Evolutionary conservation across 2,113 vertebrate species (phyloP).

Genomic region (Pseudorasbora parva): DNA sequence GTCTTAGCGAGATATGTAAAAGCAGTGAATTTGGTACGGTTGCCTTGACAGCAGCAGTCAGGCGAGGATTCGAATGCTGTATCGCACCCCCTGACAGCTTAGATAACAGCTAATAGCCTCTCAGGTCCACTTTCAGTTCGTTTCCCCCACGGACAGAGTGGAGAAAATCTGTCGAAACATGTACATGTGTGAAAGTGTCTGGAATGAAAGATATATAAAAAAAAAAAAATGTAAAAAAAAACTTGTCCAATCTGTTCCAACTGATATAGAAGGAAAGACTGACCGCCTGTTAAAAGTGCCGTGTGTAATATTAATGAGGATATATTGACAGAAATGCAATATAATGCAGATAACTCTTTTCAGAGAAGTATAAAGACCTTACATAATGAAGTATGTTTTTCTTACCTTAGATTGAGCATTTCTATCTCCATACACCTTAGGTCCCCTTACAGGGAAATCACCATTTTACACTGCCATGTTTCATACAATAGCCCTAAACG

Average conservation of each 20-base stretch:
- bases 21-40: neutral
- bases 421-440: too few relatives aligned
- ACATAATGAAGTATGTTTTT: too few relatives aligned
- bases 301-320: too few relatives aligned
- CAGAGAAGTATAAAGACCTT: too few relatives aligned
- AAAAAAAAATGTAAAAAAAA: constrained; percentile 6
- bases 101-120: constrained; percentile 25
- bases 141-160: neutral
- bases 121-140: constrained; percentile 10
- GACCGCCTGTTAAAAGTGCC: neutral
- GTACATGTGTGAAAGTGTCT: constrained; percentile 11
- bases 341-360: too few relatives aligned
- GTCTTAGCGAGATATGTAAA: constrained; percentile 17
- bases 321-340: too few relatives aligned
- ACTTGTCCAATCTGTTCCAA: constrained; percentile 12
- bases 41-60: constrained; percentile 42
- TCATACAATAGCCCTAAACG: too few relatives aligned
- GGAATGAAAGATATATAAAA: neutral
- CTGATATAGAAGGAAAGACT: neutral
- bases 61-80: neutral
- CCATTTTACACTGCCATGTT: too few relatives aligned
- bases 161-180: constrained; percentile 1
- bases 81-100: constrained; percentile 35
- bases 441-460: too few relatives aligned
- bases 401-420: too few relatives aligned